Base-by-base conservation (phyloP, 1,140 invertebrate genomes). In the Teleogryllus occipitalis region DNA sequence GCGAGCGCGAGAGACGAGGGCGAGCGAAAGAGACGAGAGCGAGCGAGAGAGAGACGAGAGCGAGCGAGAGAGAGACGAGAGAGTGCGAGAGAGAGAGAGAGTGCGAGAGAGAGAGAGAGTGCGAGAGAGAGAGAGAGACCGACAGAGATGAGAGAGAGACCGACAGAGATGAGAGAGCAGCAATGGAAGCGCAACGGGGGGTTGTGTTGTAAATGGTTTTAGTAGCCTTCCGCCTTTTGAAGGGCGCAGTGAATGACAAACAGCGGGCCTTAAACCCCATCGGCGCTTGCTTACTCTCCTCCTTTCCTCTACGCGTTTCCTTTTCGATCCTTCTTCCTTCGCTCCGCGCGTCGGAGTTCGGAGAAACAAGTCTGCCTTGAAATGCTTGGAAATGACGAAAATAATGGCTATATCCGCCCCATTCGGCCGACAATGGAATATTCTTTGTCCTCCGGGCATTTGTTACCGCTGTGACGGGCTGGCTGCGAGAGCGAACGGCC, bases 321-420 rank as follows among this genome's bases (percentile, higher is more conserved):
- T 65, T 7, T 65, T 65, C 10, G 0, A 18, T 18, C 54, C 18
- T 10, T 65, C 54, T 65, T 65, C 54, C 54, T 65, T 18, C 54
- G 10, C 18, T 65, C 10, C 10, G 54, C 10, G 18, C 10, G 54
- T 65, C 54, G 54, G 54, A 3, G 54, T 10, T 65, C 27, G 54
- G 54, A 65, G 54, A 65, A 65, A 18, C 10, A 65, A 65, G 54
- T 65, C 54, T 65, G 54, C 54, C 54, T 65, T 65, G 54, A 65
- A 65, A 65, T 65, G 54, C 54, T 65, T 65, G 54, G 54, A 65
- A 65, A 65, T 65, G 54, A 65, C 54, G 54, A 65, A 65, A 65
- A 65, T 65, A 65, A 65, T 65, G 54, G 54, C 54, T 65, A 65
- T 65, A 65, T 65, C 54, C 54, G 54, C 18, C 54, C 54, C 54